Conservation (phyloP, 2,888 invertebrate species). For the Caenorhabditis uteleia region DNA sequence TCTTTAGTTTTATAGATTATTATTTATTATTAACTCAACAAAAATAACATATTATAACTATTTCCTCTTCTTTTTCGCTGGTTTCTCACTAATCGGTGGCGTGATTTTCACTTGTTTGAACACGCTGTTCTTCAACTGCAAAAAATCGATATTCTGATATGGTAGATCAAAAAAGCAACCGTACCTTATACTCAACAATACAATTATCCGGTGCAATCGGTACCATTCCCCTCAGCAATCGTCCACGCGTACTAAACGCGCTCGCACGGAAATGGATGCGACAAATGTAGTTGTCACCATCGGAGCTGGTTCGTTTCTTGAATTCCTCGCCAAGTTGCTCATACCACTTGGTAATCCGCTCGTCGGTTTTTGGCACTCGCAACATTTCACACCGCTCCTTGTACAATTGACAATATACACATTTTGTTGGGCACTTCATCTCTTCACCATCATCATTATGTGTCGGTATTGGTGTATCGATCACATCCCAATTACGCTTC, state of each 20-base stretch:
- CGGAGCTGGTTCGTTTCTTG: not conserved
- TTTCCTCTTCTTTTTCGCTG: too few species aligned
- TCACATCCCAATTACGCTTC: slow-evolving; percentile 1
- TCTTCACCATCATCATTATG: not conserved
- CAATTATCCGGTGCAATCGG: too few species aligned
- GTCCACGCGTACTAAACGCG: slow-evolving; percentile 16
- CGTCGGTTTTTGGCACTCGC: slow-evolving; percentile 17
- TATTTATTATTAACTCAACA: too few species aligned
- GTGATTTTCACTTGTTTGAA: too few species aligned
- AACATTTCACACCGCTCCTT: slow-evolving; percentile 2
- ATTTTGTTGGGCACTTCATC: slow-evolving; percentile 4
- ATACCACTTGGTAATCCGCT: slow-evolving; percentile 10
- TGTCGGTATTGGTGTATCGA: slow-evolving; percentile 10
- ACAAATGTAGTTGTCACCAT: slow-evolving; percentile 11
- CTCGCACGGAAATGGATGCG: slow-evolving; percentile 11
- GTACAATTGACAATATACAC: slow-evolving; percentile 10
- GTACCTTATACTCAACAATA: too few species aligned
- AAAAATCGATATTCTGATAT: too few species aligned
- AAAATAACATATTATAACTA: too few species aligned
- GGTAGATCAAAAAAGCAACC: too few species aligned
- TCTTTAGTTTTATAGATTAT: too few species aligned
- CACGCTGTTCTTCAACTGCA: too few species aligned
- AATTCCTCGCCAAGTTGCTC: slow-evolving; percentile 18
- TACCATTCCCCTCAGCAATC: slow-evolving; percentile 21
- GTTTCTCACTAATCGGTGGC: too few species aligned